Percentiles rank a stretch among this genome's conserved stretches.
Evolutionary conservation across 2,888 invertebrate species (phyloP).

Genomic region (Troides helena): DNA sequence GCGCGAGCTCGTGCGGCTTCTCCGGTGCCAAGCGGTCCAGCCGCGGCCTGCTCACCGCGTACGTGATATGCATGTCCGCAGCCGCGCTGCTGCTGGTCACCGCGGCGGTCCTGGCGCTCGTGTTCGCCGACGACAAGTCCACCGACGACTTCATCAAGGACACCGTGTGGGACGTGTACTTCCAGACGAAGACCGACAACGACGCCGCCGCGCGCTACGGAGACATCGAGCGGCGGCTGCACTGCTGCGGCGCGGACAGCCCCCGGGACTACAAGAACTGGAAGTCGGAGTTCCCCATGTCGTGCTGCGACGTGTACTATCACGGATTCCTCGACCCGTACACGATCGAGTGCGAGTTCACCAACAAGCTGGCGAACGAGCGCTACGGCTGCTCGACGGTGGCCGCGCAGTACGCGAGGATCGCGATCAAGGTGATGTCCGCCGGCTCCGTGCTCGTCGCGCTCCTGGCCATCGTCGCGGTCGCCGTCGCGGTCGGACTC

Average conservation of each 20-base stretch:
- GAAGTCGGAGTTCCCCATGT: slow-evolving; percentile 62
- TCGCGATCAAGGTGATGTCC: slow-evolving; percentile 57
- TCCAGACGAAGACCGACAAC: slow-evolving; percentile 53
- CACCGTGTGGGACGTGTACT: slow-evolving; percentile 67
- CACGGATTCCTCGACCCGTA: slow-evolving; percentile 62
- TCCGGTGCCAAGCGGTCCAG: slow-evolving; percentile 55
- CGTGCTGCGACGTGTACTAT: slow-evolving; percentile 69
- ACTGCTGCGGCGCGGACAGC: slow-evolving; percentile 68
- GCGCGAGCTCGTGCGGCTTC: slow-evolving; percentile 60
- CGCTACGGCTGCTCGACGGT: slow-evolving; percentile 67
- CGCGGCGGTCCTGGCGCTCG: slow-evolving; percentile 54
- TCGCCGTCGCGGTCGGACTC: slow-evolving; percentile 49
- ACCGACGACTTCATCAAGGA: slow-evolving; percentile 66
- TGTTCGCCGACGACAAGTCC: slow-evolving; percentile 58
- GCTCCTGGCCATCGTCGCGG: slow-evolving; percentile 51
- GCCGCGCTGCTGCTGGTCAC: slow-evolving; percentile 48
- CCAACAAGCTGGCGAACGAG: slow-evolving; percentile 69
- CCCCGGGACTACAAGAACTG: slow-evolving; percentile 68
- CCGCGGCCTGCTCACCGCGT: slow-evolving; percentile 50
- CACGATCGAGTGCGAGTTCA: slow-evolving; percentile 62
- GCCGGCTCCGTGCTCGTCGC: slow-evolving; percentile 56
- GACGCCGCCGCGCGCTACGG: slow-evolving; percentile 53
- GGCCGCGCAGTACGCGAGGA: slow-evolving; percentile 59
- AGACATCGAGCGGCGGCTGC: slow-evolving; percentile 58
- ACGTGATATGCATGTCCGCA: slow-evolving; percentile 49